Evolutionary conservation across 2,888 invertebrate species (phyloP).

Genomic region (Busseola fusca): DNA sequence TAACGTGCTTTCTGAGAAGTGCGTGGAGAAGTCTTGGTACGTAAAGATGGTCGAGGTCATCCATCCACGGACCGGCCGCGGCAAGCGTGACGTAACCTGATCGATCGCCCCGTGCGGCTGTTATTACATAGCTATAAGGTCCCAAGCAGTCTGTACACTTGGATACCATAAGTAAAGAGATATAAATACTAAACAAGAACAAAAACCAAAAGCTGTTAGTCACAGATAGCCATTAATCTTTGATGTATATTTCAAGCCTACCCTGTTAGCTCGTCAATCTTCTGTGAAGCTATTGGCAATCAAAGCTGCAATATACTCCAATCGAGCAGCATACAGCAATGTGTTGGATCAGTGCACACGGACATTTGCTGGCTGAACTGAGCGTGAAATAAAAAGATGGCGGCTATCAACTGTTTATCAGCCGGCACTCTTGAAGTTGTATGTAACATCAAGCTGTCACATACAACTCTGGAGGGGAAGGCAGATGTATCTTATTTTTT

Average conservation of each 20-base stretch:
- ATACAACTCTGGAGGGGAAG: too few species aligned
- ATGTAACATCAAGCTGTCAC: neutral
- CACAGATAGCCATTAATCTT: conserved; percentile 4
- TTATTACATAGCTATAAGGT: too few species aligned
- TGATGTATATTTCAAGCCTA: conserved; percentile 34
- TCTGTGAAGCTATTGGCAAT: conserved; percentile 17
- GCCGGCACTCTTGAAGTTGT: neutral
- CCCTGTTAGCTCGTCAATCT: conserved; percentile 32
- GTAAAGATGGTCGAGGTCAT: too few species aligned
- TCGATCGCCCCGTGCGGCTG: too few species aligned
- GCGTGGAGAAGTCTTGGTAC: too few species aligned
- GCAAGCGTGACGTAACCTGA: too few species aligned
- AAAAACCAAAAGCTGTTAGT: conserved; percentile 24
- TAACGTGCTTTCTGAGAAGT: too few species aligned
- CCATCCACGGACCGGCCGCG: too few species aligned
- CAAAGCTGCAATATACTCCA: conserved; percentile 19
- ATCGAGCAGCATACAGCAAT: conserved; percentile 17
- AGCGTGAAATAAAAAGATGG: conserved; percentile 39
- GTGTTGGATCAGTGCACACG: conserved; percentile 27
- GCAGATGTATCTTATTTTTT: neutral
- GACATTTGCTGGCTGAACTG: neutral
- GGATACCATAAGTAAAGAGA: too few species aligned
- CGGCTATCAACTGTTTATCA: neutral
- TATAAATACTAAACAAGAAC: too few species aligned
- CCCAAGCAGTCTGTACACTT: neutral